phyloP scores from a whole-genome alignment of 2,888 invertebrate genomes.

The Hanleya hanleyi region DNA sequence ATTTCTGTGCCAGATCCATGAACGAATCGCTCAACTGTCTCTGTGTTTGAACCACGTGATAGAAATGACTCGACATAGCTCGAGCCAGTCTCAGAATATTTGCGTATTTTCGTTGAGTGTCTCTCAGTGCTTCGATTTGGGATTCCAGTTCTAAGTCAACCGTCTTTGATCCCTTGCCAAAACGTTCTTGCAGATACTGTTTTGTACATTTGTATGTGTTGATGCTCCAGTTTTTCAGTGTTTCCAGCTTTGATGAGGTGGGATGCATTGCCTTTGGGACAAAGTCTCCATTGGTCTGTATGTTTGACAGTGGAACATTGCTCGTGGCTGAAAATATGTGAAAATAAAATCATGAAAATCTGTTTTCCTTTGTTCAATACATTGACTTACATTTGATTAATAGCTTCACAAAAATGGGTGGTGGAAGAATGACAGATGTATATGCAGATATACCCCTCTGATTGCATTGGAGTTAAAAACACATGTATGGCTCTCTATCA shows the following conservation, averaged over 20 bases:
- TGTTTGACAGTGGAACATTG: constrained; percentile 57
- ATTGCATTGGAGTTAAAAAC: no score
- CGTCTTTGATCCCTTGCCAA: constrained; percentile 81
- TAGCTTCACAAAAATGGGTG: no score
- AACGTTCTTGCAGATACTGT: constrained; percentile 95
- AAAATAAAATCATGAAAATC: neutral
- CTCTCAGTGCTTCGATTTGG: constrained; percentile 92
- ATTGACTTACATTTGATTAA: no score
- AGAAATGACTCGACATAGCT: constrained; percentile 90
- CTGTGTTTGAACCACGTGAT: constrained; percentile 88
- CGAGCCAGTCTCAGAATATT: constrained; percentile 87
- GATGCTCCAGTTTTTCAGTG: constrained; percentile 96
- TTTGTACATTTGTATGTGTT: constrained; percentile 99
- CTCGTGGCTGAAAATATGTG: constrained; percentile 53
- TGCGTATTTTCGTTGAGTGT: constrained; percentile 92
- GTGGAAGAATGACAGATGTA: no score
- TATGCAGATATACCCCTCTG: no score
- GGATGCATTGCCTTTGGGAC: constrained; percentile 54
- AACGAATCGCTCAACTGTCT: constrained; percentile 92
- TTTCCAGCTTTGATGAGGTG: constrained; percentile 79
- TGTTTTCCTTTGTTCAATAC: no score
- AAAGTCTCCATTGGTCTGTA: constrained; percentile 61
- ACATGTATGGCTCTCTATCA: no score
- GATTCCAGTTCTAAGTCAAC: constrained; percentile 88
- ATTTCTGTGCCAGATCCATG: constrained; percentile 95